Conservation (phyloP, 2,113 vertebrate genomes). For the Nyctereutes procyonoides region DNA sequence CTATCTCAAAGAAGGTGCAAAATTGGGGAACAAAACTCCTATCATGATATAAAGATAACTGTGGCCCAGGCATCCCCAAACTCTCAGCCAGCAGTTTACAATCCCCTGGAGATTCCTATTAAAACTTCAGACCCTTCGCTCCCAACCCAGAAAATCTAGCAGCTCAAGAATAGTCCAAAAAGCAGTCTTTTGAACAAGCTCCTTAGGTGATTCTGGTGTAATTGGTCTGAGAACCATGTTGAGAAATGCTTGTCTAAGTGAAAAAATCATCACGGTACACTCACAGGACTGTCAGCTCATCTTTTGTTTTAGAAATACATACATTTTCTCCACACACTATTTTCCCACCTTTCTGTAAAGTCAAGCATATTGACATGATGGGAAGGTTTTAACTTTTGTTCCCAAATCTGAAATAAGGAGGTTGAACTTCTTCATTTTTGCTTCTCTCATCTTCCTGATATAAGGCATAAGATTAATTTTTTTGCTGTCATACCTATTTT, state of each 20-base stretch:
- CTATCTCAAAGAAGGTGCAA: background rate
- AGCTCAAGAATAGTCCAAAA: background rate
- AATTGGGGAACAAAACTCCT: background rate
- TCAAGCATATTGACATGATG: background rate
- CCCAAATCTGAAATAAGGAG: background rate
- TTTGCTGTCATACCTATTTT: background rate
- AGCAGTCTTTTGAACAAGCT: background rate
- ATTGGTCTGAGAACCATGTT: background rate
- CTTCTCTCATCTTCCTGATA: background rate
- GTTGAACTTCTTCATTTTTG: background rate
- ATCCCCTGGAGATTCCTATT: background rate
- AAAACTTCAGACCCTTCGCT: background rate
- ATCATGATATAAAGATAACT: background rate
- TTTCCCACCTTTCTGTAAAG: background rate
- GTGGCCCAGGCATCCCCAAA: background rate
- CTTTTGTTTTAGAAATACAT: background rate
- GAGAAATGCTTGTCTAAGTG: background rate
- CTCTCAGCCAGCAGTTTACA: constrained; percentile 10
- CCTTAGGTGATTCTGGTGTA: background rate
- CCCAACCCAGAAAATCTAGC: background rate
- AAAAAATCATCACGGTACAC: background rate
- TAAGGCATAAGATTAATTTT: constrained; percentile 1
- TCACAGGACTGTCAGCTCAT: background rate
- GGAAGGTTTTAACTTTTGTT: background rate
- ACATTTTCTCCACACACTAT: background rate